A percentile compares a stretch with the other conserved stretches of the same genome.
These are phyloP conservation scores for Galagoides demidoff DNA, from an alignment of 2,797 vertebrate genomes.

Conservation along the genomic window DNA sequence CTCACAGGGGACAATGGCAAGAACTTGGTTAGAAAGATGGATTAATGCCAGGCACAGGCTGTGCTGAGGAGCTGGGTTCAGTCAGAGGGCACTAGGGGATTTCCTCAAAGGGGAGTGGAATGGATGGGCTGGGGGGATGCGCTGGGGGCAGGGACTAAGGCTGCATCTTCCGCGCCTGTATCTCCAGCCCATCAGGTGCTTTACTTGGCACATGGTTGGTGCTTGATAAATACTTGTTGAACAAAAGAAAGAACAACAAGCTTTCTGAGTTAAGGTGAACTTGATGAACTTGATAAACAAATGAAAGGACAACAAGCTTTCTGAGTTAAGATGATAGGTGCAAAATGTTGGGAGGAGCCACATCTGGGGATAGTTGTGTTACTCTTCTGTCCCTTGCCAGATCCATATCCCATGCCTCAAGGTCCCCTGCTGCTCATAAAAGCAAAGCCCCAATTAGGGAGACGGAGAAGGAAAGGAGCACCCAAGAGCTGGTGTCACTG, in stretches of 20 bases:
- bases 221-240: neutral
- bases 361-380: neutral
- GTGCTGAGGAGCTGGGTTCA: neutral
- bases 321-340: neutral
- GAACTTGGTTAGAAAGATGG: neutral
- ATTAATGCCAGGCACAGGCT: neutral
- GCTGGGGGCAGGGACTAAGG: neutral
- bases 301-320: neutral
- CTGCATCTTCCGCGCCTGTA: neutral
- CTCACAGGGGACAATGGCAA: neutral
- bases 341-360: neutral
- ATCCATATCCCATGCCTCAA: too few species aligned
- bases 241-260: neutral
- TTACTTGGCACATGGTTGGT: neutral
- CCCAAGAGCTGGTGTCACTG: neutral
- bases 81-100: neutral
- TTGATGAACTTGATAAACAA: neutral
- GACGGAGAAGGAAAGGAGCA: neutral
- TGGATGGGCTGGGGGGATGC: neutral
- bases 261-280: neutral
- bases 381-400: neutral
- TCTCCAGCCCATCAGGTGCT: too few species aligned
- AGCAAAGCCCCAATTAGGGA: rapidly evolving
- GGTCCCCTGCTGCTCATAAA: neutral
- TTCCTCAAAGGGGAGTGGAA: neutral